phyloP scores from a whole-genome alignment of 2,888 invertebrate species.

The Pinctada fucata region DNA sequence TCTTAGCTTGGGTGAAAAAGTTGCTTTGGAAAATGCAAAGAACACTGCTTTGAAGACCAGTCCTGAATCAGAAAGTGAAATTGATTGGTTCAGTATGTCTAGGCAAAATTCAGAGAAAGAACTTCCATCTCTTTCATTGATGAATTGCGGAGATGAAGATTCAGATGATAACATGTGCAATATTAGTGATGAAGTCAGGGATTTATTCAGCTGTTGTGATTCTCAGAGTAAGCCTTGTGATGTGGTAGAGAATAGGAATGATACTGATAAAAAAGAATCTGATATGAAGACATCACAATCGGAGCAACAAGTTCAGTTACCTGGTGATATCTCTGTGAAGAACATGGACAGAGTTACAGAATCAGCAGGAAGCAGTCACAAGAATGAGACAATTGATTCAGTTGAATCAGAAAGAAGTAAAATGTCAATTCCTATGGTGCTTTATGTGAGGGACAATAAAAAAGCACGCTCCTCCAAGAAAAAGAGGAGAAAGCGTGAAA shows the following conservation, averaged over 20 bases:
- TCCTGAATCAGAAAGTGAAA: background rate
- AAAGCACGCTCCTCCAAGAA: background rate
- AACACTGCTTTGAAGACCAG: background rate
- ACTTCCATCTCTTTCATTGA: background rate
- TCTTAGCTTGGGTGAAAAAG: conserved; percentile 22
- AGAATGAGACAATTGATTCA: background rate
- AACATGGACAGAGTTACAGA: too few relatives aligned
- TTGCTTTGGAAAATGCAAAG: conserved; percentile 16
- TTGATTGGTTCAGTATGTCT: conserved; percentile 26
- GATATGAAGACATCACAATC: background rate
- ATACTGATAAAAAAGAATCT: conserved; percentile 3
- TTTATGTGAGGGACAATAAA: background rate
- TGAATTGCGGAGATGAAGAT: background rate
- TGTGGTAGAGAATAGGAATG: conserved; percentile 35
- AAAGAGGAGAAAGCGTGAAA: background rate
- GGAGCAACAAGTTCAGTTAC: too few relatives aligned
- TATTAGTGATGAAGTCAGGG: conserved; percentile 6
- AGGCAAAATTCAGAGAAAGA: conserved; percentile 5
- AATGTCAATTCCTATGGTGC: background rate
- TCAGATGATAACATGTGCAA: background rate
- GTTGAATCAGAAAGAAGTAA: background rate
- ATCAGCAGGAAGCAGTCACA: background rate
- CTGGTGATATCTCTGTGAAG: too few relatives aligned
- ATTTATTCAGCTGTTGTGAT: conserved; percentile 41
- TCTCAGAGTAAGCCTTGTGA: conserved; percentile 44